Evolutionary conservation across 2,797 vertebrate species (phyloP).

Genomic region (Sebastes minor): DNA sequence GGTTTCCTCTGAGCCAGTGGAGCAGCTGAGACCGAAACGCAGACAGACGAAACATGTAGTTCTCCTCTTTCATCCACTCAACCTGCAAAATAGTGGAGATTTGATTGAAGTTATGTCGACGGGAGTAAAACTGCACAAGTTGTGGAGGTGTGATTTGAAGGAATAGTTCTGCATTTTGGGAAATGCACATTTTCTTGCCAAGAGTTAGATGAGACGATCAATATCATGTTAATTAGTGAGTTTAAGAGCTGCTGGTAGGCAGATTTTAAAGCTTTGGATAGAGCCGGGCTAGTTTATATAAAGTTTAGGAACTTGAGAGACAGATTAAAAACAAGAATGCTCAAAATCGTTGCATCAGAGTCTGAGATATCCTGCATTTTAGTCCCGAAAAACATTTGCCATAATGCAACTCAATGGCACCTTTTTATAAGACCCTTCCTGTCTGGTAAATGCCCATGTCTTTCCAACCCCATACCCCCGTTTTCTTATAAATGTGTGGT

Average conservation of each 20-base stretch:
- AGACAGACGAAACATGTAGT: conserved; percentile 95
- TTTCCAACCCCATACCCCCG: background rate
- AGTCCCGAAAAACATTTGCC: background rate
- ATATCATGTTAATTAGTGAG: background rate
- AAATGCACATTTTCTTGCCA: background rate
- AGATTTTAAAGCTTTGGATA: background rate
- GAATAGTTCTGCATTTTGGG: background rate
- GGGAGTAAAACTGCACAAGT: background rate
- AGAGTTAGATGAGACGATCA: background rate
- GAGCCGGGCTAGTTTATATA: background rate
- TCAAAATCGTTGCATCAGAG: background rate
- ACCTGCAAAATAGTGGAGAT: conserved; percentile 75
- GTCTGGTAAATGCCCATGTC: background rate
- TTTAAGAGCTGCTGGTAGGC: background rate
- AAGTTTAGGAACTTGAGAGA: background rate
- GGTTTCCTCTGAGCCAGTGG: conserved; percentile 85
- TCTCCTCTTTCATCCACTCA: conserved; percentile 95
- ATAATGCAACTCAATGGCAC: background rate
- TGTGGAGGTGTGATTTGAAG: background rate
- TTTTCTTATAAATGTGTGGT: background rate
- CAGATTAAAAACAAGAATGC: background rate
- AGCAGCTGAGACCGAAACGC: conserved; percentile 82
- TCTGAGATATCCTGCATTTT: background rate
- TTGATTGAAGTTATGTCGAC: background rate
- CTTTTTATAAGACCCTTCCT: background rate